These are phyloP conservation scores for Drosophila borealis DNA, from an alignment of 2,888 invertebrate genomes.

Conservation along the genomic window DNA sequence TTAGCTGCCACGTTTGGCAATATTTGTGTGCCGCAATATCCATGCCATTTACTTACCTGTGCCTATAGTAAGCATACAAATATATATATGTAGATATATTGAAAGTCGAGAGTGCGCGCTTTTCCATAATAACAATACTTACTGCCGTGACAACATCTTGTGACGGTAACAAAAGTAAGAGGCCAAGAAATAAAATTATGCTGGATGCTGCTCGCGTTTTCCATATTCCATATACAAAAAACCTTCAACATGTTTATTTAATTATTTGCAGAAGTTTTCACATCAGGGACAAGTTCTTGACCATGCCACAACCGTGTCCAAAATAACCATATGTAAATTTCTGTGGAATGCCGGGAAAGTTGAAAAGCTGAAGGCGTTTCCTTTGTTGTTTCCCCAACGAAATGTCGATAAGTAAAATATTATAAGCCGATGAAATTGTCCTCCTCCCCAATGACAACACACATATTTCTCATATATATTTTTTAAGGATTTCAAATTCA, in stretches of 20 bases:
- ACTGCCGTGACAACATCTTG: conserved; percentile 42
- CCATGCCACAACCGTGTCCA: conserved; percentile 25
- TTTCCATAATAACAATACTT: conserved; percentile 8
- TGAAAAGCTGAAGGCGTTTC: neutral
- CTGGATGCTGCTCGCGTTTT: conserved; percentile 19
- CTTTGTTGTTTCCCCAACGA: neutral
- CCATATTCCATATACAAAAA: neutral
- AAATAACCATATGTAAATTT: conserved; percentile 26
- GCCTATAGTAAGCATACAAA: neutral
- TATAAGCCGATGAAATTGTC: neutral
- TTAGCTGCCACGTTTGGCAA: conserved; percentile 24
- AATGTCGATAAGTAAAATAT: neutral
- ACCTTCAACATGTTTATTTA: conserved; percentile 8
- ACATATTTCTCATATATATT: conserved; percentile 62
- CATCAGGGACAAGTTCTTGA: conserved; percentile 23
- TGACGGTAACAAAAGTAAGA: conserved; percentile 1
- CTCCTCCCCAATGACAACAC: conserved; percentile 31
- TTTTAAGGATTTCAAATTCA: conserved; percentile 82
- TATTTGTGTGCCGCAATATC: conserved; percentile 4
- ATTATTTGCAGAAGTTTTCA: conserved; percentile 31
- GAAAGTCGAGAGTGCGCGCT: conserved; percentile 1
- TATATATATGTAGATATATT: neutral
- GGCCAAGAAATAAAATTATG: conserved; percentile 45
- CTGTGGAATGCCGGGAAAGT: conserved; percentile 6
- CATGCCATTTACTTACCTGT: conserved; percentile 14